phyloP scores from a whole-genome alignment of 2,797 vertebrate species.

The Tragelaphus oryx region DNA sequence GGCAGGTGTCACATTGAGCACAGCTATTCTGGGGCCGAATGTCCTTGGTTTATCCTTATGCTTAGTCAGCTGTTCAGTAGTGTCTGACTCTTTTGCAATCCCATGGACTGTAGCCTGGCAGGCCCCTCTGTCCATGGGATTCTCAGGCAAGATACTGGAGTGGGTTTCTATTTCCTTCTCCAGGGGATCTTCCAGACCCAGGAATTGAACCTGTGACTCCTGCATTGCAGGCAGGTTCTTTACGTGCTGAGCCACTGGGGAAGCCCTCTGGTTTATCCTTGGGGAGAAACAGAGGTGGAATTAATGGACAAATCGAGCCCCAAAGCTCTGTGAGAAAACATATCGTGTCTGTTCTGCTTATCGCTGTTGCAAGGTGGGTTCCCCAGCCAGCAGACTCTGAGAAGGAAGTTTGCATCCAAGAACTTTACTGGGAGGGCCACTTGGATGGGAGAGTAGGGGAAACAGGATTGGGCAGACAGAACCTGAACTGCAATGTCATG shows the following conservation, averaged over 20 bases:
- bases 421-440: neutral
- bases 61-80: neutral
- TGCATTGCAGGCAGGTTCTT: neutral
- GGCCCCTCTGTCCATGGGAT: neutral
- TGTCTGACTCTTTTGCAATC: neutral
- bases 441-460: neutral
- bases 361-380: neutral
- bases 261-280: neutral
- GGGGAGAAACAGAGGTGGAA: neutral
- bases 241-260: neutral
- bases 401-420: neutral
- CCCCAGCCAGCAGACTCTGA: neutral
- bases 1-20: neutral
- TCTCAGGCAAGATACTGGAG: neutral
- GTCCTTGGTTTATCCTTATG: neutral
- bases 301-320: neutral
- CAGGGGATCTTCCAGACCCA: neutral
- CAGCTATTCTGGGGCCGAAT: neutral
- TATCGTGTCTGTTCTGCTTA: neutral
- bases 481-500: neutral
- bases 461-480: neutral
- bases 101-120: neutral
- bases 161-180: neutral
- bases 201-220: neutral
- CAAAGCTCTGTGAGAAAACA: neutral